A percentile compares a stretch with the other conserved stretches of the same genome.
Conservation (phyloP, 1,140 invertebrate species). For the Colletes latitarsis region DNA sequence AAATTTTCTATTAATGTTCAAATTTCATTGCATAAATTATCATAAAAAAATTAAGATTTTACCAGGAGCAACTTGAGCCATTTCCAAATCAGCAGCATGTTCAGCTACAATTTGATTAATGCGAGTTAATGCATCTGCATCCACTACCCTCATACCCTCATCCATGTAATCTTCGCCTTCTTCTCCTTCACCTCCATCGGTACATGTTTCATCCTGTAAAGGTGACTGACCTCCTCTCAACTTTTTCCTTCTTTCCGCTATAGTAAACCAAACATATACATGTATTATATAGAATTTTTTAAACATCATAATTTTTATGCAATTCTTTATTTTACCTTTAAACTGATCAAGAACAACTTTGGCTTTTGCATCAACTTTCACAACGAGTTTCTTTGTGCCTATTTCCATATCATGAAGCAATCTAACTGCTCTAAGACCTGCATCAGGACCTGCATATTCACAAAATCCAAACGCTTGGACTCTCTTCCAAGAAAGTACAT, state of each 20-base stretch:
- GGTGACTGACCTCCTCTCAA: constrained; percentile 83
- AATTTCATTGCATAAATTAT: background rate
- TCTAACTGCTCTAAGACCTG: constrained; percentile 95
- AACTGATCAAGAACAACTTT: constrained; percentile 96
- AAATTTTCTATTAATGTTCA: background rate
- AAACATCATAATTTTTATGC: background rate
- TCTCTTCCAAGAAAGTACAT: constrained; percentile 97
- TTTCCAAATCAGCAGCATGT: constrained; percentile 90
- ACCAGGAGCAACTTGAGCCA: constrained; percentile 79
- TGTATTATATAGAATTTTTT: background rate
- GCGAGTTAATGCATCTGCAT: constrained; percentile 87
- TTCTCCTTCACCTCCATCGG: constrained; percentile 80
- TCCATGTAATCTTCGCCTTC: constrained; percentile 89
- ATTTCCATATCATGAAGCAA: constrained; percentile 97
- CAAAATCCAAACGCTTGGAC: constrained; percentile 99
- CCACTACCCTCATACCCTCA: constrained; percentile 88
- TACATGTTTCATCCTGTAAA: constrained; percentile 82
- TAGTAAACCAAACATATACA: background rate
- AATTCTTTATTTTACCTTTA: constrained; percentile 84
- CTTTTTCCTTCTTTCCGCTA: constrained; percentile 84
- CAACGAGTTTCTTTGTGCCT: constrained; percentile 95
- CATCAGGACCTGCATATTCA: constrained; percentile 96
- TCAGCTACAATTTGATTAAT: constrained; percentile 91
- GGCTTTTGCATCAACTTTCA: constrained; percentile 99
- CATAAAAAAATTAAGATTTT: constrained; percentile 27